These are phyloP conservation scores for Catajapyx aquilonaris DNA, from an alignment of 1,140 invertebrate species.

Conservation along the genomic window DNA sequence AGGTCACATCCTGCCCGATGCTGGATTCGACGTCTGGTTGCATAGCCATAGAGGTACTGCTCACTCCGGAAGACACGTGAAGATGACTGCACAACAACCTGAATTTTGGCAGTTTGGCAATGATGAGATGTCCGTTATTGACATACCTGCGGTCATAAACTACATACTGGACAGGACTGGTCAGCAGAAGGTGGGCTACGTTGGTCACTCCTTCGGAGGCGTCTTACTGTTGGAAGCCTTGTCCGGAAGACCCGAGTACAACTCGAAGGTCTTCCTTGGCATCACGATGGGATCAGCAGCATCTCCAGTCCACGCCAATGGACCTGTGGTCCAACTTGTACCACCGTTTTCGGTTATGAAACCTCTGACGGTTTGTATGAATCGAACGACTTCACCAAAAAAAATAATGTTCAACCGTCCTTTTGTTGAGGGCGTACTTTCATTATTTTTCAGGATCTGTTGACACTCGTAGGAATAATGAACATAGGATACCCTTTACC, in stretches of 20 bases:
- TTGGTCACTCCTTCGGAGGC: neutral
- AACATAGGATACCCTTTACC: too few relatives aligned
- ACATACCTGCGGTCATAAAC: neutral
- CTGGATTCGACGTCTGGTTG: neutral
- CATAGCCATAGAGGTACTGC: neutral
- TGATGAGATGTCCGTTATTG: neutral
- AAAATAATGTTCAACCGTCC: too few relatives aligned
- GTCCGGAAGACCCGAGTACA: neutral
- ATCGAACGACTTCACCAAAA: too few relatives aligned
- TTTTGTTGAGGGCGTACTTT: too few relatives aligned
- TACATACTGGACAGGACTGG: neutral
- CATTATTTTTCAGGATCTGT: too few relatives aligned
- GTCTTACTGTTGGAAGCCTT: neutral
- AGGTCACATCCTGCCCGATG: neutral
- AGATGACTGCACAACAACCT: neutral
- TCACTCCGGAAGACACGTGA: neutral
- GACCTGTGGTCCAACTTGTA: too few relatives aligned
- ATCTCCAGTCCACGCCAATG: too few relatives aligned
- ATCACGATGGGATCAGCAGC: too few relatives aligned
- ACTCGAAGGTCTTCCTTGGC: too few relatives aligned
- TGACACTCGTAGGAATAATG: too few relatives aligned
- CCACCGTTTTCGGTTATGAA: too few relatives aligned
- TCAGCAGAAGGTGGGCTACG: neutral
- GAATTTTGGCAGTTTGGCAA: neutral
- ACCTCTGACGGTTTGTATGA: too few relatives aligned